Conservation (phyloP, 2,113 vertebrate genomes). For the chimpanzee (Pan troglodytes) region DNA sequence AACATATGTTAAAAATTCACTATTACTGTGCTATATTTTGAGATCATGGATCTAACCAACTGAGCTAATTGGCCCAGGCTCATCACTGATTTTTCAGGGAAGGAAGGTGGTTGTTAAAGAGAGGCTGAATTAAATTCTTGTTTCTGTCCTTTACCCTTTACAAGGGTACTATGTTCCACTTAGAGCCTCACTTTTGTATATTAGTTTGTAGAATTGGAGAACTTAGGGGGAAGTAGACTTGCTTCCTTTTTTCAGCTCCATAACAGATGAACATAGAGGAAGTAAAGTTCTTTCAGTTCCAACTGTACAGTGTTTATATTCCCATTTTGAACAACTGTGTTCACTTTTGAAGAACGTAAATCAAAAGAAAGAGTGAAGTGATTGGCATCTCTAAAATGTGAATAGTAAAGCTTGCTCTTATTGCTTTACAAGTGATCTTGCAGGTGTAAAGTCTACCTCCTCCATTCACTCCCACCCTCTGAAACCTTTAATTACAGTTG, state of each 20-base stretch:
- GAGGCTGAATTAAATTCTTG: not conserved
- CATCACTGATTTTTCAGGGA: not conserved
- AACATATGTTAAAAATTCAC: not conserved
- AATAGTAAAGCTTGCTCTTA: not conserved
- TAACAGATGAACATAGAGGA: not conserved
- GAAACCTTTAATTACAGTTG: not conserved
- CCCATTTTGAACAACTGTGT: not conserved
- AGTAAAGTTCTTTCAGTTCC: not conserved
- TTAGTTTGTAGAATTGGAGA: not conserved
- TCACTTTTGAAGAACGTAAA: slow-evolving; percentile 25
- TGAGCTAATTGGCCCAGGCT: not conserved
- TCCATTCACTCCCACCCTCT: not conserved
- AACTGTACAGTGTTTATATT: not conserved
- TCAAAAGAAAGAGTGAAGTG: not conserved
- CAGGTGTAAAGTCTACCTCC: not conserved
- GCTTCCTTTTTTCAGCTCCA: not conserved
- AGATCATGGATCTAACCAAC: not conserved
- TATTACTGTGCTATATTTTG: not conserved
- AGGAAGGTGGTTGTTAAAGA: not conserved
- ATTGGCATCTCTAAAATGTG: not conserved
- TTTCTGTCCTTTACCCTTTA: not conserved
- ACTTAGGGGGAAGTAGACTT: not conserved
- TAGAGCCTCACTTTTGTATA: not conserved
- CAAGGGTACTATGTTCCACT: not conserved
- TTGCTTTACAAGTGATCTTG: not conserved